Percentiles rank a stretch among this genome's conserved stretches.
phyloP scores from a whole-genome alignment of 2,113 vertebrate genomes.

The Kobus ellipsiprymnus region DNA sequence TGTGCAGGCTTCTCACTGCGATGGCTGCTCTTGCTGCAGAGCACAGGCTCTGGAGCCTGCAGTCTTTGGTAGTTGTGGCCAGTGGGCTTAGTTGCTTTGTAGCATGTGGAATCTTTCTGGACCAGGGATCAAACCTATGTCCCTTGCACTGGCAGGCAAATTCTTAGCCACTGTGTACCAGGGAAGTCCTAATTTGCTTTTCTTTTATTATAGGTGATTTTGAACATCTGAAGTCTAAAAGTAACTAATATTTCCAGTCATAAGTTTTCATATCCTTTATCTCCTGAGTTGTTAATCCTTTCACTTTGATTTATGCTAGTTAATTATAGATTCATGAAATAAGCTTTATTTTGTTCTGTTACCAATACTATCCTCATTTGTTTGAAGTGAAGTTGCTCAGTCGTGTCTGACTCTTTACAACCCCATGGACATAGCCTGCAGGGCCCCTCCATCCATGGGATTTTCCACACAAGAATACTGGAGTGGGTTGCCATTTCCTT shows the following conservation, averaged over 20 bases:
- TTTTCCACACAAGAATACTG: not conserved
- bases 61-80: not conserved
- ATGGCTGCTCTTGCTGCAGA: not conserved
- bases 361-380: no score
- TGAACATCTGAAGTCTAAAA: not conserved
- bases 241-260: not conserved
- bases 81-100: not conserved
- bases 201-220: not conserved
- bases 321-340: not conserved
- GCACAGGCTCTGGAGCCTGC: not conserved
- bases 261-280: not conserved
- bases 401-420: not conserved
- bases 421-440: not conserved
- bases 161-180: not conserved
- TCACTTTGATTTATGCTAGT: not conserved
- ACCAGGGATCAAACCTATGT: not conserved
- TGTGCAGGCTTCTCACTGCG: not conserved
- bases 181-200: not conserved
- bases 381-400: not conserved
- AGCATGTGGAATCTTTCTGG: not conserved
- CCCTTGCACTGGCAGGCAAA: not conserved
- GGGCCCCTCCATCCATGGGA: not conserved
- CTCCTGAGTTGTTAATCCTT: not conserved
- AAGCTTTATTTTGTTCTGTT: not conserved
- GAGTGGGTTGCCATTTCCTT: not conserved